Conservation (phyloP, 1,140 invertebrate species). For the Dryas iulia region DNA sequence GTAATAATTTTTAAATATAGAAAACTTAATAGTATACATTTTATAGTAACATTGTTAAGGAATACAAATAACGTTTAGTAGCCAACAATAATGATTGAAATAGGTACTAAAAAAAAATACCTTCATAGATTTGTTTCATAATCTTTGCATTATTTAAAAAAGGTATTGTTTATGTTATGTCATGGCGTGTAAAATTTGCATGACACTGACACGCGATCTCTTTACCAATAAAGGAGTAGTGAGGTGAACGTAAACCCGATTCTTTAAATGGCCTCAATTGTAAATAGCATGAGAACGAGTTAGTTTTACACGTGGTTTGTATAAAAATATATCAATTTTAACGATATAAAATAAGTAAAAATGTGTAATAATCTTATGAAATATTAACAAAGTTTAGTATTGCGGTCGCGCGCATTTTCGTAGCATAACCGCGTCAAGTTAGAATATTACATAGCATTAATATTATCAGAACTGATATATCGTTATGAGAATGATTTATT, state of each 20-base stretch:
- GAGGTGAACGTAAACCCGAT: slow-evolving; percentile 55
- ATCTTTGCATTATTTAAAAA: neutral
- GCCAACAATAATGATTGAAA: too few relatives aligned
- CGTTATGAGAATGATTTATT: neutral
- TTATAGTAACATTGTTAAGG: too few relatives aligned
- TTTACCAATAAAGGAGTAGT: slow-evolving; percentile 52
- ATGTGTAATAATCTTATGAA: neutral
- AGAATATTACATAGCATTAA: neutral
- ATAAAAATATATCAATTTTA: neutral
- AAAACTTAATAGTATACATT: too few relatives aligned
- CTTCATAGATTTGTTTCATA: neutral
- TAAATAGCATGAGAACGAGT: slow-evolving; percentile 24
- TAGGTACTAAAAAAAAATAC: too few relatives aligned
- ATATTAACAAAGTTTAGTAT: neutral
- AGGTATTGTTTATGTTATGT: slow-evolving; percentile 3
- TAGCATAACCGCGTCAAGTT: neutral
- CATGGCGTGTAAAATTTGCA: slow-evolving; percentile 24
- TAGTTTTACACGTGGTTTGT: neutral
- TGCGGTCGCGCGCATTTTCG: neutral
- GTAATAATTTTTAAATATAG: too few relatives aligned
- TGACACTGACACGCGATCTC: slow-evolving; percentile 57
- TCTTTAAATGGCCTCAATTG: slow-evolving; percentile 48
- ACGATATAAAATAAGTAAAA: neutral
- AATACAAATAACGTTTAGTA: too few relatives aligned
- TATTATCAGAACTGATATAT: neutral